Evolutionary conservation across 2,797 vertebrate genomes (phyloP).

Genomic region (Neosilurus mollespiculum): DNA sequence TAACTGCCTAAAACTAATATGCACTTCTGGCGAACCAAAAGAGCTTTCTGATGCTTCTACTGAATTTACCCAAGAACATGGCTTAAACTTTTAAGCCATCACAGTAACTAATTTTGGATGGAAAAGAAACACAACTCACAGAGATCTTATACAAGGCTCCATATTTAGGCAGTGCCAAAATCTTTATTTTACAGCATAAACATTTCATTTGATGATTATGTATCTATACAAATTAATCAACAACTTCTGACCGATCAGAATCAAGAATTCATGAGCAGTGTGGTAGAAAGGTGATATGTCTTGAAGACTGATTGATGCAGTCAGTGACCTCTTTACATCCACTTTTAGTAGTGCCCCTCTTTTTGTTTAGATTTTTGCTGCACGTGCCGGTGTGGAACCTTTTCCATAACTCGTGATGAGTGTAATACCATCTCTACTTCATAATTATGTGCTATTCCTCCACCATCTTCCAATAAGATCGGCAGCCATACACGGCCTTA

Average conservation of each 20-base stretch:
- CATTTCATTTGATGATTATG: background rate
- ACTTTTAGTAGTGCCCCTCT: slow-evolving; percentile 24
- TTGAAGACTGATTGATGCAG: slow-evolving; percentile 35
- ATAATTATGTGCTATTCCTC: slow-evolving; percentile 92
- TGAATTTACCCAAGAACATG: too few relatives aligned
- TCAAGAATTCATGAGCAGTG: too few relatives aligned
- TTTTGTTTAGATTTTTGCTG: slow-evolving; percentile 36
- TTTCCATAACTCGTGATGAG: slow-evolving; percentile 88
- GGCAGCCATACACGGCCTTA: slow-evolving; percentile 65
- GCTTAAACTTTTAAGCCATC: too few relatives aligned
- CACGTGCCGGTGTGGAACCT: slow-evolving; percentile 54
- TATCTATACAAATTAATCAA: background rate
- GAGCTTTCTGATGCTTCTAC: too few relatives aligned
- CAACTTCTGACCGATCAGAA: background rate
- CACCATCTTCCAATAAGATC: slow-evolving; percentile 85
- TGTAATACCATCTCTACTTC: slow-evolving; percentile 89
- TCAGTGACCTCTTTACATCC: slow-evolving; percentile 64
- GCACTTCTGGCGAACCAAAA: too few relatives aligned
- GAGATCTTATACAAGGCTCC: too few relatives aligned
- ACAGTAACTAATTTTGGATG: too few relatives aligned
- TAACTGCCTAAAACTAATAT: too few relatives aligned
- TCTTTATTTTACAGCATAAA: background rate
- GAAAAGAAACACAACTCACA: too few relatives aligned
- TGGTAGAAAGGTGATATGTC: background rate
- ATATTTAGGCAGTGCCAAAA: too few relatives aligned